Percentiles rank a stretch among this genome's conserved stretches.
Conservation (phyloP, 2,888 invertebrate species). For the Eupithecia vulgata region DNA sequence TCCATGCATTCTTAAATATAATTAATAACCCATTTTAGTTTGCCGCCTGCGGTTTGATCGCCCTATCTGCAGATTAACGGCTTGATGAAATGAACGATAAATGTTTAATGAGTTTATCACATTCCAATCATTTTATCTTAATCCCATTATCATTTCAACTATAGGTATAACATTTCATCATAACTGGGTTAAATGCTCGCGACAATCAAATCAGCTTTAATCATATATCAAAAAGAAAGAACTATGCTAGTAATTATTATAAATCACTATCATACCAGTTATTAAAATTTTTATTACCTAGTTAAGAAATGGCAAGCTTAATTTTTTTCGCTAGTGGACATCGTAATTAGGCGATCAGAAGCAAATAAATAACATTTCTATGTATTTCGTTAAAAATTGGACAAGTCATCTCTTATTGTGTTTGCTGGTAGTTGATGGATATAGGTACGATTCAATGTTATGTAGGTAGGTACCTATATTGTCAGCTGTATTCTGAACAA, state of each 20-base stretch:
- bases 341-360: not conserved
- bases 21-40: constrained; percentile 18
- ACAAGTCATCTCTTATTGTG: too few relatives aligned
- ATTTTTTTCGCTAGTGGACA: not conserved
- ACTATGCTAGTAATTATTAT: too few relatives aligned
- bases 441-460: too few relatives aligned
- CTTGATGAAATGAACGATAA: constrained; percentile 28
- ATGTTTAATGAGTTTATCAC: constrained; percentile 19
- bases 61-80: constrained; percentile 31
- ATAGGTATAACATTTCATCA: not conserved
- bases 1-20: not conserved
- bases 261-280: too few relatives aligned
- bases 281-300: too few relatives aligned
- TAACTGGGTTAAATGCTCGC: not conserved
- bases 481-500: too few relatives aligned
- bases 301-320: not conserved
- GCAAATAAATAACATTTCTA: not conserved
- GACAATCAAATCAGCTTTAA: not conserved
- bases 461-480: too few relatives aligned
- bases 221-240: not conserved
- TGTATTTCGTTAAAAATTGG: not conserved
- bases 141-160: constrained; percentile 21
- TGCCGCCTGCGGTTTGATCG: constrained; percentile 24
- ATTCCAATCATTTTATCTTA: constrained; percentile 16
- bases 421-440: too few relatives aligned